Percentiles rank a stretch among this genome's conserved stretches.
These are phyloP conservation scores for Coryphaenoides rupestris DNA, from an alignment of 2,113 vertebrate genomes.

Conservation along the genomic window DNA sequence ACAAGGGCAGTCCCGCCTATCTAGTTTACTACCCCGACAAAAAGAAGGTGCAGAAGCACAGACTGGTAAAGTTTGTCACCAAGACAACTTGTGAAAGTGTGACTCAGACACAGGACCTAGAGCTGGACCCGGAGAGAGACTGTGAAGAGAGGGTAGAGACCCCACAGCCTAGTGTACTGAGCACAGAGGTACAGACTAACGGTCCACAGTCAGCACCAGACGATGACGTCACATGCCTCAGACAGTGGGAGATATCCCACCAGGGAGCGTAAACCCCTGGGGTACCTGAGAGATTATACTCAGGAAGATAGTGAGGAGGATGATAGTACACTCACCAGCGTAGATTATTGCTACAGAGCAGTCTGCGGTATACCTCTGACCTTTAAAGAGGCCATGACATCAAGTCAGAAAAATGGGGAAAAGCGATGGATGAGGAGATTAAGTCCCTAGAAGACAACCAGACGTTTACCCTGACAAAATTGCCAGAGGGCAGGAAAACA, in stretches of 20 bases:
- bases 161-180: conserved; percentile 4
- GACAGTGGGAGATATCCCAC: neutral
- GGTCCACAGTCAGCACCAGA: neutral
- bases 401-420: neutral
- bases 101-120: too few species aligned
- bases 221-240: neutral
- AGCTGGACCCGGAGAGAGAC: too few species aligned
- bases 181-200: neutral
- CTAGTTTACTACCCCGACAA: too few species aligned
- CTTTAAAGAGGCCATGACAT: neutral
- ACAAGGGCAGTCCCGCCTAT: too few species aligned
- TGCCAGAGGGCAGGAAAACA: neutral
- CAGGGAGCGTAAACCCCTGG: neutral
- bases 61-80: too few species aligned
- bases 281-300: neutral
- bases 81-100: too few species aligned
- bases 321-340: neutral
- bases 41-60: too few species aligned
- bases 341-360: neutral
- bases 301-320: neutral
- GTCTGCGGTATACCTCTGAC: neutral
- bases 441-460: neutral
- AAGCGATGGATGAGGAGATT: neutral
- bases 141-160: too few species aligned
- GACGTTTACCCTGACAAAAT: neutral